Evolutionary conservation across 1,140 invertebrate species (phyloP).

Genomic region (Drosophila guanche): DNA sequence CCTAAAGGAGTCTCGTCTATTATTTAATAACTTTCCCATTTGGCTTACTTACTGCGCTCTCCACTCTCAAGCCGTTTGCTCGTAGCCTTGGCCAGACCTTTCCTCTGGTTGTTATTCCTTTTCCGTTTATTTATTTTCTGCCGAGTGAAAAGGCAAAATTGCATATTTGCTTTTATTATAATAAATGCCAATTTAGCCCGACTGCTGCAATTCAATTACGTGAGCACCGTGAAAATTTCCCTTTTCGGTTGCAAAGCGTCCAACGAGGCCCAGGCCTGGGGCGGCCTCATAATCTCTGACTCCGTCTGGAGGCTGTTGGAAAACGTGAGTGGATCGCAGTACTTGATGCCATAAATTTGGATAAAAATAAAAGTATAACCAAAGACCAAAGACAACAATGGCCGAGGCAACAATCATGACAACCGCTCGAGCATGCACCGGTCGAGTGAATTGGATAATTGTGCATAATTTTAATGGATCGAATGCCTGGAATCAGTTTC

Average conservation of each 20-base stretch:
- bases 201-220: conserved; percentile 80
- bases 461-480: conserved; percentile 60
- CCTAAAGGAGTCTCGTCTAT: conserved; percentile 19
- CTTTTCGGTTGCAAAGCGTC: conserved; percentile 71
- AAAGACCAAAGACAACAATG: conserved; percentile 38
- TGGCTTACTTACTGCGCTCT: conserved; percentile 20
- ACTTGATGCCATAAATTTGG: conserved; percentile 55
- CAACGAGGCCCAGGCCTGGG: conserved; percentile 17
- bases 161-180: conserved; percentile 82
- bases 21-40: conserved; percentile 51
- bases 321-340: conserved; percentile 65
- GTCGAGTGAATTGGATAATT: conserved; percentile 78
- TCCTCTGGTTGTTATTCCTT: conserved; percentile 17
- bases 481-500: conserved; percentile 26
- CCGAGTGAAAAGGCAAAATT: conserved; percentile 66
- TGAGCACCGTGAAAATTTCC: conserved; percentile 77
- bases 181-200: conserved; percentile 80
- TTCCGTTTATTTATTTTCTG: conserved; percentile 36
- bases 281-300: conserved; percentile 67
- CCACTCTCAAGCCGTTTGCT: conserved; percentile 4
- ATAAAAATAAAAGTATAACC: too few relatives aligned
- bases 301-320: neutral
- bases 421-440: conserved; percentile 39
- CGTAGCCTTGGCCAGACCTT: conserved; percentile 17
- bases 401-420: conserved; percentile 33